phyloP scores from a whole-genome alignment of 1,140 invertebrate species.

The Camponotus pennsylvanicus region DNA sequence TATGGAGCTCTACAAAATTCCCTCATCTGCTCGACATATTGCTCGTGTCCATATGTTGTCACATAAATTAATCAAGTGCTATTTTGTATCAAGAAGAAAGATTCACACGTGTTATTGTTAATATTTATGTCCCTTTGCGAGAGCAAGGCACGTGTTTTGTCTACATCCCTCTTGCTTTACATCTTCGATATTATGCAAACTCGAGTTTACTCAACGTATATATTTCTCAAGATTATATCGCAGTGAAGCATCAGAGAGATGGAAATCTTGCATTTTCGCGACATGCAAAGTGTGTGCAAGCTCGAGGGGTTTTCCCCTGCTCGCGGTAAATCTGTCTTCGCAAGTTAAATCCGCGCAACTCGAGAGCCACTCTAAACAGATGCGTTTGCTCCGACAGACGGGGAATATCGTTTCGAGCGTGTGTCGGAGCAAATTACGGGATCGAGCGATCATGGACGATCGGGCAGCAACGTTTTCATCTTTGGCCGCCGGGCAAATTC shows the following conservation, averaged over 20 bases:
- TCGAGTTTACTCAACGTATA: background rate
- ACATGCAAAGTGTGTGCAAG: background rate
- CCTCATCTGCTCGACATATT: conserved; percentile 29
- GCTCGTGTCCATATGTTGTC: background rate
- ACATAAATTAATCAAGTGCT: background rate
- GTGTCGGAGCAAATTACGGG: background rate
- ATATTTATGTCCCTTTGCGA: conserved; percentile 9
- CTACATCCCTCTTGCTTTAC: background rate
- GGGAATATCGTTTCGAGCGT: background rate
- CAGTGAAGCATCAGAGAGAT: background rate
- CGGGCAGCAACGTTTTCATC: background rate
- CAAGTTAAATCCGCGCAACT: background rate
- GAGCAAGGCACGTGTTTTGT: background rate
- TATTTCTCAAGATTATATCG: conserved; percentile 22
- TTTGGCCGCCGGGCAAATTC: conserved; percentile 7
- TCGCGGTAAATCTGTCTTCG: background rate
- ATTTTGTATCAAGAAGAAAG: background rate
- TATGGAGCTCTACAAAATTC: conserved; percentile 7
- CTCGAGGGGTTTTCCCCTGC: background rate
- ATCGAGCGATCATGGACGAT: background rate
- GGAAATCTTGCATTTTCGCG: conserved; percentile 9
- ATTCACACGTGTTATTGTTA: background rate
- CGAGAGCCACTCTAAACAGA: background rate
- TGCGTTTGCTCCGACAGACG: background rate
- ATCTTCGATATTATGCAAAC: background rate